Conservation (phyloP, 2,797 vertebrate genomes). For the Catamblyrhynchus diadema region DNA sequence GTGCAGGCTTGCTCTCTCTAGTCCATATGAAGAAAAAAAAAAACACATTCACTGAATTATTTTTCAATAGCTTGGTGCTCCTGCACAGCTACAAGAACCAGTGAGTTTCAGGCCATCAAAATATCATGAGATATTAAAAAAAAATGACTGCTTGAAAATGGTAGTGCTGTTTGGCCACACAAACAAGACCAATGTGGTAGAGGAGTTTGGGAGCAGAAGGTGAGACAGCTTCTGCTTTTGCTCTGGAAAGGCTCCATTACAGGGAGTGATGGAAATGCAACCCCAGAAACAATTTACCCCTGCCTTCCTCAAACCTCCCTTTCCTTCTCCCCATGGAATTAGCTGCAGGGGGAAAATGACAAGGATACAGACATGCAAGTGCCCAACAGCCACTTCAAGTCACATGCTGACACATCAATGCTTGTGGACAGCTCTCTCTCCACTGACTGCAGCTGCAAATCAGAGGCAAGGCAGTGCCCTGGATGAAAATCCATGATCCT, state of each 20-base stretch:
- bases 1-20: neutral
- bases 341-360: neutral
- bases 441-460: neutral
- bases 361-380: neutral
- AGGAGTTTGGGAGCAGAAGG: neutral
- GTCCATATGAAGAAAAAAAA: rapidly evolving
- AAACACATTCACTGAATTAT: neutral
- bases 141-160: neutral
- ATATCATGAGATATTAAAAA: rapidly evolving
- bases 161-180: neutral
- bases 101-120: neutral
- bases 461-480: neutral
- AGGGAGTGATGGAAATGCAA: neutral
- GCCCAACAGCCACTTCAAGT: neutral
- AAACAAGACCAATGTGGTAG: neutral
- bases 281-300: neutral
- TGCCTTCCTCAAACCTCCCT: neutral
- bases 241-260: neutral
- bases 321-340: neutral
- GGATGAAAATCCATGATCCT: neutral
- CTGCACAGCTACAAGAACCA: neutral
- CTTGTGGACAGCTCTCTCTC: neutral
- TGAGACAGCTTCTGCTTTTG: neutral
- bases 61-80: neutral
- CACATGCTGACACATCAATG: neutral